These are phyloP conservation scores for Sciaenops ocellatus DNA, from an alignment of 2,797 vertebrate species.

Conservation along the genomic window DNA sequence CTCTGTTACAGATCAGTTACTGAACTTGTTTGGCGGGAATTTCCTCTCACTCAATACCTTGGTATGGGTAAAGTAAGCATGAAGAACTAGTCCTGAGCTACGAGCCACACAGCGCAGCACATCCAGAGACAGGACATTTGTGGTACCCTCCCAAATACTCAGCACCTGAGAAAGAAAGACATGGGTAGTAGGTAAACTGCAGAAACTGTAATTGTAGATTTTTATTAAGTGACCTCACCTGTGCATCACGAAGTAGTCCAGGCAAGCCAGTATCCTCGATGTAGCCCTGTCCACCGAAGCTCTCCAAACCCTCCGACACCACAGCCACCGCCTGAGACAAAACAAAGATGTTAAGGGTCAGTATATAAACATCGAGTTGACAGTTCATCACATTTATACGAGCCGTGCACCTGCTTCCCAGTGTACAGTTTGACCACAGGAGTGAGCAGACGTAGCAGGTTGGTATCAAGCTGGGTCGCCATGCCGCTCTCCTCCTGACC, in stretches of 20 bases:
- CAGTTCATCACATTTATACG: background rate
- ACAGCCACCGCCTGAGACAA: conserved; percentile 85
- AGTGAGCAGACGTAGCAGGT: conserved; percentile 86
- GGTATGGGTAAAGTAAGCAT: conserved; percentile 79
- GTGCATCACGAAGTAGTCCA: conserved; percentile 81
- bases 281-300: conserved; percentile 92
- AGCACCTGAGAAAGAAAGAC: conserved; percentile 81
- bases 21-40: conserved; percentile 11
- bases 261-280: conserved; percentile 90
- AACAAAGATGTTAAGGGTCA: background rate
- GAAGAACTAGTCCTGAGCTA: conserved; percentile 84
- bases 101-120: conserved; percentile 85
- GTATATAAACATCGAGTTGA: rapidly evolving
- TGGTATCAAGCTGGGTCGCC: conserved; percentile 81
- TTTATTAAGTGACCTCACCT: conserved; percentile 74
- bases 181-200: background rate
- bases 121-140: conserved; percentile 88
- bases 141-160: conserved; percentile 92
- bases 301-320: conserved; percentile 87
- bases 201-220: background rate
- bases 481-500: conserved; percentile 86
- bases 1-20: background rate
- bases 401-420: conserved; percentile 86
- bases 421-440: conserved; percentile 92
- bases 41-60: conserved; percentile 78